Conservation (phyloP, 2,888 invertebrate genomes). For the Muschampia plurimacula region DNA sequence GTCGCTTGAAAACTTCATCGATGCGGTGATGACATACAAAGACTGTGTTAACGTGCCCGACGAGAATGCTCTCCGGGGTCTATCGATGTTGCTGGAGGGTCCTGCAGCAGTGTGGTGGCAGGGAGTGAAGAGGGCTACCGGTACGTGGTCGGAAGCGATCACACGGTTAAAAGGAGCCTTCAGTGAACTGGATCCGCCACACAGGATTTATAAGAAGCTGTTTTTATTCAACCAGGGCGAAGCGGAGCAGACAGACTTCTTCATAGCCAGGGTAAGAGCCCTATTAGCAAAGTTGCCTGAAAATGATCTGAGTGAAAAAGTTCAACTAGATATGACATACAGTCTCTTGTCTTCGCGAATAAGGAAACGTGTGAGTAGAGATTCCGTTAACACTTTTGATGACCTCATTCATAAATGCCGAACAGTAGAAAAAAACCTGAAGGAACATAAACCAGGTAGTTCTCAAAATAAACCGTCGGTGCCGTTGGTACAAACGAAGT, state of each 20-base stretch:
- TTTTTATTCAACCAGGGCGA: not conserved
- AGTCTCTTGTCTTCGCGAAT: not conserved
- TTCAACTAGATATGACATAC: not conserved
- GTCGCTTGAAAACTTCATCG: not conserved
- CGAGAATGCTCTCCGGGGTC: too few relatives aligned
- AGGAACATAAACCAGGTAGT: not conserved
- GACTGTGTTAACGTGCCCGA: too few relatives aligned
- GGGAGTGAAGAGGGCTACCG: not conserved
- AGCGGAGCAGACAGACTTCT: not conserved
- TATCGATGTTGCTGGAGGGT: too few relatives aligned
- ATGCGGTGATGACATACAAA: too few relatives aligned
- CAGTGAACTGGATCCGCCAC: not conserved
- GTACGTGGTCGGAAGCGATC: not conserved
- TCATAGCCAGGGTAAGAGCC: not conserved
- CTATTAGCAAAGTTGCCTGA: not conserved
- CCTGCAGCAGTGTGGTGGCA: too few relatives aligned
- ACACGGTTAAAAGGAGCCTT: not conserved
- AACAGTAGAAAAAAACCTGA: not conserved
- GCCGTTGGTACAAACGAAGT: not conserved
- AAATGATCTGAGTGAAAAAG: not conserved
- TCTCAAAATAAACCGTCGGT: not conserved
- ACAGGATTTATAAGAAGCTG: not conserved
- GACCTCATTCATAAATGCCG: not conserved
- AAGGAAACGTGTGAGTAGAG: not conserved
- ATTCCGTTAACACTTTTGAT: not conserved